Evolutionary conservation across 2,113 vertebrate species (phyloP).

Genomic region (Aegithalos caudatus): DNA sequence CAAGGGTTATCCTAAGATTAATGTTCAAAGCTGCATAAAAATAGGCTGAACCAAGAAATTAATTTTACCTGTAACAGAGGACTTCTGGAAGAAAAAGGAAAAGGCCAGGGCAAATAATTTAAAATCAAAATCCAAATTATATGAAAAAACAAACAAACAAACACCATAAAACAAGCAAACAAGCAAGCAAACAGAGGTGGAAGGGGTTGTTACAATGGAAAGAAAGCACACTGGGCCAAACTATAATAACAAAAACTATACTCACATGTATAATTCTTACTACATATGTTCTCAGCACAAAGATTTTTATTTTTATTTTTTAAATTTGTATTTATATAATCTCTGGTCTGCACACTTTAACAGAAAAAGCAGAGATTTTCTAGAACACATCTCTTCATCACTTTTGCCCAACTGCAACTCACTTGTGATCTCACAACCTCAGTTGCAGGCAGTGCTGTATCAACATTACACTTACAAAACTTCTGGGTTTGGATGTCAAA

Average conservation of each 20-base stretch:
- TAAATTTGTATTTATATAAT: not conserved
- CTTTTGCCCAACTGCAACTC: not conserved
- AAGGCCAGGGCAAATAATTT: not conserved
- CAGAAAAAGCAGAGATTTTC: not conserved
- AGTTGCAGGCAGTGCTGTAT: rapidly evolving
- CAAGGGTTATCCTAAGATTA: not conserved
- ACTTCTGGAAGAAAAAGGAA: not conserved
- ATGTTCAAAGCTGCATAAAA: not conserved
- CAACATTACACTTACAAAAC: not conserved
- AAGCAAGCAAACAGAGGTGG: not conserved
- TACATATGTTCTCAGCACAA: not conserved
- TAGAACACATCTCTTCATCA: rapidly evolving
- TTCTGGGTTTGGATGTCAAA: not conserved
- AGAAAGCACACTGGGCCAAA: not conserved
- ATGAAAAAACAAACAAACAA: not conserved
- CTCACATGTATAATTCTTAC: not conserved
- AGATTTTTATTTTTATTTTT: too few relatives aligned
- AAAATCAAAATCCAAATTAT: not conserved
- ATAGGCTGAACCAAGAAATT: not conserved
- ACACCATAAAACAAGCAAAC: too few relatives aligned
- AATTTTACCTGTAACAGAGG: not conserved
- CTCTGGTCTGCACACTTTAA: not conserved
- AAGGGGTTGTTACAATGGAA: not conserved
- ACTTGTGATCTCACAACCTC: not conserved
- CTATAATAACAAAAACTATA: not conserved